phyloP scores from a whole-genome alignment of 1,140 invertebrate species.

The Ceratina calcarata region DNA sequence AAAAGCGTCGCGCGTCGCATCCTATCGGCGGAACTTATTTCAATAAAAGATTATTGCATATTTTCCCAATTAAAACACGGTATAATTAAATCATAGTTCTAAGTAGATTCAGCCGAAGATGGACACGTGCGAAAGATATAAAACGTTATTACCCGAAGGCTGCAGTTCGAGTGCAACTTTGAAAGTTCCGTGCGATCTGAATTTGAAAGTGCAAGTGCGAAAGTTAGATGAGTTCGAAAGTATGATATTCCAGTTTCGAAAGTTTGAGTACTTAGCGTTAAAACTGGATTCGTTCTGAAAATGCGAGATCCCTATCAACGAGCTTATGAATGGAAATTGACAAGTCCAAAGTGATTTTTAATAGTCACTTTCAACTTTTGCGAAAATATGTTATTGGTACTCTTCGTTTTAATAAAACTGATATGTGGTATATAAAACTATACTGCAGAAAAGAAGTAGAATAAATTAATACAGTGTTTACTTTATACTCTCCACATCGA shows the following conservation, averaged over 20 bases:
- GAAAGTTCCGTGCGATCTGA: background rate
- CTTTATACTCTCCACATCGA: too few species aligned
- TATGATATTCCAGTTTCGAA: background rate
- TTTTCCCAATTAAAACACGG: too few species aligned
- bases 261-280: background rate
- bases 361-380: too few species aligned
- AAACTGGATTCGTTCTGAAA: background rate
- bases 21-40: background rate
- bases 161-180: background rate
- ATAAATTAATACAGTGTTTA: too few species aligned
- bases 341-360: background rate
- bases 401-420: too few species aligned
- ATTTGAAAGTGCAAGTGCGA: conserved; percentile 14
- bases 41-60: too few species aligned
- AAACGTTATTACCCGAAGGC: background rate
- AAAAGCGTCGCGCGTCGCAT: background rate
- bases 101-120: background rate
- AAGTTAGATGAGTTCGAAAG: conserved; percentile 3
- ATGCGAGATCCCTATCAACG: background rate
- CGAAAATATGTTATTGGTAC: too few species aligned
- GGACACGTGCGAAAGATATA: background rate
- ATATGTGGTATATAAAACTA: too few species aligned
- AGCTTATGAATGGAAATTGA: background rate
- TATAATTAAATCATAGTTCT: too few species aligned
- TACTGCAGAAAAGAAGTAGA: too few species aligned